Conservation (phyloP, 1,140 invertebrate genomes). For the Paracyclopina nana region DNA sequence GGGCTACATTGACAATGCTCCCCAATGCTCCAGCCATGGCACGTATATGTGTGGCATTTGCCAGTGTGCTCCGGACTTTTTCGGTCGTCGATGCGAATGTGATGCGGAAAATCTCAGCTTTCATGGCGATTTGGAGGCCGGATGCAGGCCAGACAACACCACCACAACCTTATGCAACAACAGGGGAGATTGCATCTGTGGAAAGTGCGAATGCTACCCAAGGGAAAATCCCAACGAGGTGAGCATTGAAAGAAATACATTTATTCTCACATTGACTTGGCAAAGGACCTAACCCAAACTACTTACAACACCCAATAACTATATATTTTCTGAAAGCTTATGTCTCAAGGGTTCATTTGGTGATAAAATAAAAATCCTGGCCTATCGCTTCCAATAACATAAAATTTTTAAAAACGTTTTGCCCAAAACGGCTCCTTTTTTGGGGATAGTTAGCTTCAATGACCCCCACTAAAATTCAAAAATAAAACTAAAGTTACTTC, state of each 20-base stretch:
- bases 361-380: too few relatives aligned
- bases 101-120: conserved; percentile 28
- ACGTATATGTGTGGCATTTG: conserved; percentile 70
- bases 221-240: conserved; percentile 29
- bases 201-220: conserved; percentile 49
- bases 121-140: conserved; percentile 27
- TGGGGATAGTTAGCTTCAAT: too few relatives aligned
- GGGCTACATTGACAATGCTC: conserved; percentile 22
- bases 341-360: too few relatives aligned
- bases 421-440: too few relatives aligned
- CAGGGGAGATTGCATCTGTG: conserved; percentile 56
- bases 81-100: conserved; percentile 72
- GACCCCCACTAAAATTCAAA: too few relatives aligned
- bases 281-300: background rate
- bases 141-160: conserved; percentile 51
- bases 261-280: background rate
- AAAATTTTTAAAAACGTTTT: too few relatives aligned
- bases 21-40: conserved; percentile 39
- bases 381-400: too few relatives aligned
- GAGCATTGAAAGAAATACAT: background rate
- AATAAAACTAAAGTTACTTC: too few relatives aligned
- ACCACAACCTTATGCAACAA: conserved; percentile 47
- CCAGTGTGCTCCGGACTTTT: conserved; percentile 49
- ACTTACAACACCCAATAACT: too few relatives aligned
- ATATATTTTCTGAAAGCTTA: too few relatives aligned